Evolutionary conservation across 2,113 vertebrate genomes (phyloP), one percentile per base, ranked within the genome.

Genomic region (Pseudorasbora parva): DNA sequence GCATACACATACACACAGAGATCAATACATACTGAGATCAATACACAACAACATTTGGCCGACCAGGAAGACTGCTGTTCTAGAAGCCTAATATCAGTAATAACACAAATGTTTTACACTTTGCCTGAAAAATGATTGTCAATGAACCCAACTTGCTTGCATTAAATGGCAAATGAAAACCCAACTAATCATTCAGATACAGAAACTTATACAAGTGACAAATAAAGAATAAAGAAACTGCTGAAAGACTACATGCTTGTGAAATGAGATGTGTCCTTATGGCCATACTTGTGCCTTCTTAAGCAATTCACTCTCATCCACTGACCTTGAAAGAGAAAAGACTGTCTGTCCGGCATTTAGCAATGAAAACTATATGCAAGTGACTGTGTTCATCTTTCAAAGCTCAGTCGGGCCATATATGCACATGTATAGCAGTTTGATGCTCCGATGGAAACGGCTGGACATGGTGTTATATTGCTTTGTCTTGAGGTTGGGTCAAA

Each of bases 251-350:
- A 30, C 60, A 71, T 23, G 17, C 51, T 54, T 54, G 41, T n/a
- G 30, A 30, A 57, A 8, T 14, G 19, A 37, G 27, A 37, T 1
- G 11, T 54, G 10, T 77, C 11, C 17, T 57, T 37, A 57, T 37
- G 51, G 4, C 9, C 23, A n/a, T 11, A 33, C 59, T 43, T 12
- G 21, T 27, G 45, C n/a, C 25, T 51, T 47, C 23, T 51, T 14
- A 51, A 57, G 11, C 30, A 77, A 77, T 41, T 57, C 2, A 41
- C 19, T 77, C 59, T 57, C 7, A 12, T 57, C 23, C 14, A 78
- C 75, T 41, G 30, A 62, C 57, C 57, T 78, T 62, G 76, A 62
- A 60, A 45, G 54, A 60, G 33, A 78, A 78, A 77, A 41, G 56
- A 37, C 56, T 62, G 27, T 54, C 25, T 17, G 49, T 57, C n/a